Base-by-base conservation (phyloP, 1,140 invertebrate species). In the Drosophila auraria region DNA sequence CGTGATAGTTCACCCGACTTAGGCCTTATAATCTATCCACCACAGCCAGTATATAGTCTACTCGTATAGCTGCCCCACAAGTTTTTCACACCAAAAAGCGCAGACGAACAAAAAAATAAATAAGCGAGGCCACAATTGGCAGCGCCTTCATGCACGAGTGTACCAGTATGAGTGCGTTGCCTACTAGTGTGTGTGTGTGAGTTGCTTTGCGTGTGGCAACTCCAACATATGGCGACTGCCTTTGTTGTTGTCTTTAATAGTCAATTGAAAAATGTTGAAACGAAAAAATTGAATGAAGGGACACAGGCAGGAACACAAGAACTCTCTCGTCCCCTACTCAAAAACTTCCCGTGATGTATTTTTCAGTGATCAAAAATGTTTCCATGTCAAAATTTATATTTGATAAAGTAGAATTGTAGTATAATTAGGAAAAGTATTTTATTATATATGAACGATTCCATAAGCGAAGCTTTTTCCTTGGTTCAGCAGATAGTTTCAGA, bases 191-290 rank as follows among this genome's bases (percentile, higher is more conserved):
- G n/a, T 40, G 40, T 61, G 27, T 47, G 33, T 6, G 50, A 57
- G 63, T 58, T 62, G 66, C 83, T 74, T 89, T 89, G 86, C 86
- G 81, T 87, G 86, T 87, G 84, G 84, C 84, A 87, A 82, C 84
- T 87, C 69, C 56, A 90, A 84, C 84, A 87, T 87, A 87, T 87
- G 84, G 69, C 69, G 61, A 73, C 63, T 65, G 68, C 36, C 42
- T 49, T 47, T 71, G 50, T 51, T 69, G 54, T 49, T 56, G 57
- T 50, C 50, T 61, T 80, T 80, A 69, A 74, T 78, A 64, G 74
- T 56, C 63, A 83, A 69, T 78, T 69, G 51, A 72, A 75, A 76
- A 83, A 54, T 60, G 30, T 69, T 33, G 49, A 77, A 40, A 72
- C 15, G 33, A 54, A 77, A 40, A 14, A 14, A 23, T 42, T 8